These are phyloP conservation scores for Morus bassanus DNA, from an alignment of 2,797 vertebrate genomes.

Conservation along the genomic window DNA sequence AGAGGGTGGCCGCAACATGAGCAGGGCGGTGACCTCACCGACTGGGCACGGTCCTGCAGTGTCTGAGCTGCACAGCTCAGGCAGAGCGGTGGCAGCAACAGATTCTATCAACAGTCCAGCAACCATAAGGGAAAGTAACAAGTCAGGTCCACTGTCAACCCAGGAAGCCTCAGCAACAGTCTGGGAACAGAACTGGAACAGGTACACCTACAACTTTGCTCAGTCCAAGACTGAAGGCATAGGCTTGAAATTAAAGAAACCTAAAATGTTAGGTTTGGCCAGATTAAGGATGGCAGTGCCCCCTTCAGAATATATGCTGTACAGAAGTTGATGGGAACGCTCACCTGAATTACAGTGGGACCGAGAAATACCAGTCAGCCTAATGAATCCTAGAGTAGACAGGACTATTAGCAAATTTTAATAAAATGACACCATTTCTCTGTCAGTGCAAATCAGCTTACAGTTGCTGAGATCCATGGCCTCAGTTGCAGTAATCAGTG, in stretches of 20 bases:
- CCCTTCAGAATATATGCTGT: background rate
- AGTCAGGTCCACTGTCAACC: background rate
- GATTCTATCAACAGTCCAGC: background rate
- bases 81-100: background rate
- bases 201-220: background rate
- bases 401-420: background rate
- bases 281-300: background rate
- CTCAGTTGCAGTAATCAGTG: background rate
- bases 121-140: background rate
- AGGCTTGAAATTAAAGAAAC: background rate
- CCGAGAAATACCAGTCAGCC: background rate
- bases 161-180: background rate
- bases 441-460: background rate
- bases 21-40: background rate
- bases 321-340: background rate
- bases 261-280: background rate
- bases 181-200: background rate
- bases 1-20: background rate
- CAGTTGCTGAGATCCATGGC: background rate
- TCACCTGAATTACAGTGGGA: background rate
- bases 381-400: background rate
- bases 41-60: rapidly evolving
- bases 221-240: background rate
- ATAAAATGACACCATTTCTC: background rate
- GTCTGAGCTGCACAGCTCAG: background rate